phyloP scores from a whole-genome alignment of 2,113 vertebrate genomes.

The Indri indri region DNA sequence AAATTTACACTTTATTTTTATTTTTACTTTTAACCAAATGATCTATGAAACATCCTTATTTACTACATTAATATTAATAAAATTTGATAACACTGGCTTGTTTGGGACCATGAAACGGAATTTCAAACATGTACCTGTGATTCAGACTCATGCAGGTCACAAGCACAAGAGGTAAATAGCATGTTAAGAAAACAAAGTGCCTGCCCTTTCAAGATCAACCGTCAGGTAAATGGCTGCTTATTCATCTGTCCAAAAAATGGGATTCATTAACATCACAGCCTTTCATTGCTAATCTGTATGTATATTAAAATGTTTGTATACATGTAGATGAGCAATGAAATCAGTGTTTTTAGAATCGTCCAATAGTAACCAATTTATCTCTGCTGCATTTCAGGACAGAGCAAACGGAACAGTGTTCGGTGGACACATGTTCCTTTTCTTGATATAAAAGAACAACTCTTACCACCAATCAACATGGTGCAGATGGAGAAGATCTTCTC shows the following conservation, averaged over 20 bases:
- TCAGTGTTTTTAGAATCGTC: not conserved
- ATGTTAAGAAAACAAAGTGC: not conserved
- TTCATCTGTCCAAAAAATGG: not conserved
- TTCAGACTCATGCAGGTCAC: not conserved
- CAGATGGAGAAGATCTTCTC: slow-evolving; percentile 99
- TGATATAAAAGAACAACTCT: slow-evolving; percentile 6
- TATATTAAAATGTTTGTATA: not conserved
- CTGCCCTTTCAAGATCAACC: not conserved
- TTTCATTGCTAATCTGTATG: not conserved
- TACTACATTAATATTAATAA: not conserved
- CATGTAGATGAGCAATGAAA: not conserved
- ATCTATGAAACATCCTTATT: not conserved
- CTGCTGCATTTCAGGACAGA: not conserved
- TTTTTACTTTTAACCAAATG: slow-evolving; percentile 13
- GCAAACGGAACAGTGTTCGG: not conserved
- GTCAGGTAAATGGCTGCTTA: not conserved
- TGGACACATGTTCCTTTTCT: not conserved
- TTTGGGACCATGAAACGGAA: not conserved
- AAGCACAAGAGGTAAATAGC: not conserved
- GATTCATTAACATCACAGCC: not conserved
- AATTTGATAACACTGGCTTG: not conserved
- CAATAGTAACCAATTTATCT: not conserved
- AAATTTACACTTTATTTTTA: not conserved
- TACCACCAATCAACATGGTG: slow-evolving; percentile 98
- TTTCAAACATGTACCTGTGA: not conserved